Evolutionary conservation across 2,113 vertebrate species (phyloP).

Genomic region (Eleginops maclovinus): DNA sequence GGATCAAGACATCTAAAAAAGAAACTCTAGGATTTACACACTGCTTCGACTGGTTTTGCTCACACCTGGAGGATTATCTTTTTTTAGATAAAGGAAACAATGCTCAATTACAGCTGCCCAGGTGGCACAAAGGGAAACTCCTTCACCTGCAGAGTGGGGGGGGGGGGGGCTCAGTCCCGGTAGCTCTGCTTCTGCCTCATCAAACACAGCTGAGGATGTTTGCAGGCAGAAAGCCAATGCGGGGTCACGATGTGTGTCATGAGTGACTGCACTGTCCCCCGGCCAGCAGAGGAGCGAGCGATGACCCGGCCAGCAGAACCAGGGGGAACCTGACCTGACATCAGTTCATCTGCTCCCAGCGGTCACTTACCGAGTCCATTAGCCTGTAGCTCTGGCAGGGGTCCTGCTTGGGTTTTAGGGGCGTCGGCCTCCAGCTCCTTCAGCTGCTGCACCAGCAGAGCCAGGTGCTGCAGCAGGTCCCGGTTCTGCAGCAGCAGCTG

Average conservation of each 20-base stretch:
- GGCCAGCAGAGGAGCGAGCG: constrained; percentile 7
- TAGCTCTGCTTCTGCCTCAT: constrained; percentile 14
- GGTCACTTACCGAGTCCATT: constrained; percentile 71
- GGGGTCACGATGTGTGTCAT: constrained; percentile 6
- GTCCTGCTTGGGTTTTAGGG: constrained; percentile 24
- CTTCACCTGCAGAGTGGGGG: not conserved
- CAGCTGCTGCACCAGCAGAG: constrained; percentile 89
- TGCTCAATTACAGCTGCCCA: not conserved
- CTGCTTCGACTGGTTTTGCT: not conserved
- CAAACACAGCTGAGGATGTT: constrained; percentile 4
- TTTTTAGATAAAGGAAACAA: not conserved
- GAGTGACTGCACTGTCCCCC: constrained; percentile 1
- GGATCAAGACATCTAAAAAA: not conserved
- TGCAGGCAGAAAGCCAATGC: constrained; percentile 14
- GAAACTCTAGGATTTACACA: not conserved
- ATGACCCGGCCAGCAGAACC: not conserved
- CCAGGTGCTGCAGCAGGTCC: constrained; percentile 88
- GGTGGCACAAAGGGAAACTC: not conserved
- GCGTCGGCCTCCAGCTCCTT: constrained; percentile 83
- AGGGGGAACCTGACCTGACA: constrained; percentile 34
- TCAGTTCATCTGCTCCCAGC: not conserved
- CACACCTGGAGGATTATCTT: not conserved
- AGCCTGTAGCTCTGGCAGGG: constrained; percentile 35
- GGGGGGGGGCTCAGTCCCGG: not conserved
- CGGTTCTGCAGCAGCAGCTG: constrained; percentile 90